Evolutionary conservation across 1,140 invertebrate genomes (phyloP).

Genomic region (Charaxes varanes): DNA sequence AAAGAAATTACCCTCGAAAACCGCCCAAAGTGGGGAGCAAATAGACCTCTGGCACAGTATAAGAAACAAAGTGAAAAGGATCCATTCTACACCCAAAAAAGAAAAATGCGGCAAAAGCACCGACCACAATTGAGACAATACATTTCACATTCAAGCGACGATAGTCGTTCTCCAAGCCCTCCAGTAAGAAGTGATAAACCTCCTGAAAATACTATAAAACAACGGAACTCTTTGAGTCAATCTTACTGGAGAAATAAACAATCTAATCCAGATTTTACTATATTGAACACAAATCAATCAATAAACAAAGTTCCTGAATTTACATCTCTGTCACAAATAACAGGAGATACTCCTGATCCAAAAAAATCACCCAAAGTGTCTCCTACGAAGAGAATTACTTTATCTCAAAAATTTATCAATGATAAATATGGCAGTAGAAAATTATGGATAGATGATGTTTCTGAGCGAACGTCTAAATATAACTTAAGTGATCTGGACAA

Average conservation of each 20-base stretch:
- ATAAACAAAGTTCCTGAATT: slow-evolving; percentile 46
- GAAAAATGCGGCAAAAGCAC: slow-evolving; percentile 76
- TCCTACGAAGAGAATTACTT: slow-evolving; percentile 51
- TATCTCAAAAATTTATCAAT: slow-evolving; percentile 73
- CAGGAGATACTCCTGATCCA: slow-evolving; percentile 35
- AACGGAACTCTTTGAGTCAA: slow-evolving; percentile 62
- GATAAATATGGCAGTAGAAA: slow-evolving; percentile 72
- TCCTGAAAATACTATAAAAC: slow-evolving; percentile 34
- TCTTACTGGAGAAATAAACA: slow-evolving; percentile 68
- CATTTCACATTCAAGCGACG: slow-evolving; percentile 75
- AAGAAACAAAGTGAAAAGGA: slow-evolving; percentile 86
- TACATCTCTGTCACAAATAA: slow-evolving; percentile 47
- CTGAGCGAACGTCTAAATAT: slow-evolving; percentile 43
- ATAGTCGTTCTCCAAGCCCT: slow-evolving; percentile 74
- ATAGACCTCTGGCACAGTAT: slow-evolving; percentile 81
- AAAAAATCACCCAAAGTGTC: slow-evolving; percentile 55
- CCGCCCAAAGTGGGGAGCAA: slow-evolving; percentile 80
- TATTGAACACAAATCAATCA: slow-evolving; percentile 34
- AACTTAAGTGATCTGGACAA: slow-evolving; percentile 45
- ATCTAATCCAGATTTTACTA: slow-evolving; percentile 46
- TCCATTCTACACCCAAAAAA: slow-evolving; percentile 80
- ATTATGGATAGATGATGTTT: slow-evolving; percentile 58
- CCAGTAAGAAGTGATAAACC: slow-evolving; percentile 46
- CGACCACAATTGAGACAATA: slow-evolving; percentile 69
- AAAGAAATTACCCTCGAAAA: slow-evolving; percentile 75